phyloP scores from a whole-genome alignment of 1,140 invertebrate species.

The Ridgeia piscesae region DNA sequence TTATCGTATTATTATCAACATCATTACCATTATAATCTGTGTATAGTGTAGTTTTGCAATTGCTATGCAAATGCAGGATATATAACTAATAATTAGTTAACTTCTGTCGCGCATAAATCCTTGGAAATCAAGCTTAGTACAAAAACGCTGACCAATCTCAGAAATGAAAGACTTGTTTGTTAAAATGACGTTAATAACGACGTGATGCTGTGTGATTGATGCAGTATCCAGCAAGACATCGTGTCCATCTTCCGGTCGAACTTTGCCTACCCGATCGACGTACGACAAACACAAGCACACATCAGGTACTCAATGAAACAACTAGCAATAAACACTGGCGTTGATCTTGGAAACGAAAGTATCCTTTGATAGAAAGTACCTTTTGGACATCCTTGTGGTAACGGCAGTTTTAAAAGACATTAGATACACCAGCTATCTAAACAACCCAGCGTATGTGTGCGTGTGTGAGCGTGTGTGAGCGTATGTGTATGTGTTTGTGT shows the following conservation, averaged over 20 bases:
- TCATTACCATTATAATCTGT: too few species aligned
- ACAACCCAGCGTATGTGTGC: too few species aligned
- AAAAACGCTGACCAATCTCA: too few species aligned
- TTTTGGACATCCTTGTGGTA: background rate
- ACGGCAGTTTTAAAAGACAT: background rate
- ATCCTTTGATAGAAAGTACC: background rate
- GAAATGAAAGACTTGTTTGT: background rate
- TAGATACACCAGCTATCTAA: background rate
- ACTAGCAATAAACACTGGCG: background rate
- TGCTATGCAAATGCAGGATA: background rate
- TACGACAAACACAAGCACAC: background rate
- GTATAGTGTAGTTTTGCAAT: background rate
- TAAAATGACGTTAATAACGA: background rate
- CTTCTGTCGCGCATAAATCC: too few species aligned
- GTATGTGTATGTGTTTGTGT: too few species aligned
- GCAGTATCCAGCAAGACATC: background rate
- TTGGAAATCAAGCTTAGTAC: too few species aligned
- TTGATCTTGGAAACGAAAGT: background rate
- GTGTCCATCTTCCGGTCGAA: background rate
- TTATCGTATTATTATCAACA: too few species aligned
- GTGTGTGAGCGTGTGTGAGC: too few species aligned
- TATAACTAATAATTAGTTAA: too few species aligned
- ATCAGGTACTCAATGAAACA: background rate
- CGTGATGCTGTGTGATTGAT: background rate
- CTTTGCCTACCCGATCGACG: background rate